phyloP scores from a whole-genome alignment of 2,797 vertebrate genomes.

The Centroberyx gerrardi region DNA sequence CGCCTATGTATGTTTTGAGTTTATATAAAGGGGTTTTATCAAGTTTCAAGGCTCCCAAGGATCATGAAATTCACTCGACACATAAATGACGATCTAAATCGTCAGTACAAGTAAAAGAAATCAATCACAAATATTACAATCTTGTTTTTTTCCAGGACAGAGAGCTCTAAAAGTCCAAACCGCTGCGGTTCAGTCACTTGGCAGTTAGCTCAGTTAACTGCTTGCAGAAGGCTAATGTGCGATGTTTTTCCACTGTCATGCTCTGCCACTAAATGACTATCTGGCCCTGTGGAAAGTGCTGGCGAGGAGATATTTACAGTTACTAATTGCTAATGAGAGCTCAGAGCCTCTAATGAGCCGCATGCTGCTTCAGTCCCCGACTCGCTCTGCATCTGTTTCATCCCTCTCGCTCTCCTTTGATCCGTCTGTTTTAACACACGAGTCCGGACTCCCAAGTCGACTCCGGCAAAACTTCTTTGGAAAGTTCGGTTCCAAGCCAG shows the following conservation, averaged over 20 bases:
- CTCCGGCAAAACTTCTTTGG: neutral
- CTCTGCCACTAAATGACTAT: neutral
- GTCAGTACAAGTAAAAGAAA: too few species aligned
- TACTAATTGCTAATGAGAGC: constrained; percentile 32
- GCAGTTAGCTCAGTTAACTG: neutral
- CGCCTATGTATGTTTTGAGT: too few species aligned
- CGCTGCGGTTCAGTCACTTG: neutral
- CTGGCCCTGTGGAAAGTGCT: constrained; percentile 10
- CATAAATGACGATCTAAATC: too few species aligned
- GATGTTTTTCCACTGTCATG: neutral
- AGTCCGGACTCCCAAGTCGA: neutral
- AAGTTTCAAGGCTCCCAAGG: too few species aligned
- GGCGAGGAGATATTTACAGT: neutral
- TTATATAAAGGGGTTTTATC: too few species aligned
- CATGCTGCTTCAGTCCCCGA: neutral
- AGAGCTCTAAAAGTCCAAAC: too few species aligned
- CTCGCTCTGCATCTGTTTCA: neutral
- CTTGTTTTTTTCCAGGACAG: too few species aligned
- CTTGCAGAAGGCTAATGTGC: neutral
- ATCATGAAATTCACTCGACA: too few species aligned
- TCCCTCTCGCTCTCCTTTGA: neutral
- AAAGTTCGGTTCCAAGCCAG: neutral
- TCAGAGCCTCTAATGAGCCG: constrained; percentile 33
- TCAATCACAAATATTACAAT: too few species aligned
- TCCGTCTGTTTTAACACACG: neutral